Evolutionary conservation across 2,797 vertebrate genomes (phyloP), one percentile per base, ranked within the genome.

Genomic region (Numenius phaeopus): DNA sequence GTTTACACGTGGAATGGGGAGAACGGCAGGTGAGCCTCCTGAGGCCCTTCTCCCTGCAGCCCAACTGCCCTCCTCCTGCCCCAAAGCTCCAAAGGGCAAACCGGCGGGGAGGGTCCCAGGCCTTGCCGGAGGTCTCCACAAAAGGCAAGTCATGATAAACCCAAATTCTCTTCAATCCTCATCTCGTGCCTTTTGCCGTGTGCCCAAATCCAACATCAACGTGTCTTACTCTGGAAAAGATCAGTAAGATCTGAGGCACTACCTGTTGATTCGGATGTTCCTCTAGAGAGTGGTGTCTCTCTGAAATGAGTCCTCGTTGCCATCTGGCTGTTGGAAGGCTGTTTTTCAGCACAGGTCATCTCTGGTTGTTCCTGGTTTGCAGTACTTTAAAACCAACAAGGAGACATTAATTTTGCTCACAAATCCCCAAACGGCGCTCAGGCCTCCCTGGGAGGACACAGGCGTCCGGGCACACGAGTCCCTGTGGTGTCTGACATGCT

Each of bases 381-480:
- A 3, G n/a, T 12, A 3, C 19, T 49, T 59, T 27, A 47, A 42
- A 73, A 17, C 20, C 44, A 59, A 19, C 26, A 11, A 30, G 7
- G 55, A 1, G 20, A 21, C 17, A 2, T 8, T 20, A 10, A 1
- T 76, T 91, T 76, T 57, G 14, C n/a, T 18, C 10, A 49, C 23
- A 49, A 49, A 23, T 50, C 15, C 39, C 50, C 23, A 42, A 42
- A 2, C 2, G 0, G 40, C 19, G 5, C 71, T 71, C 15, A 21
- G 54, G 34, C 9, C 37, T 46, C 37, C 8, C 0, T 4, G 5
- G 19, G 32, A 19, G 7, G 47, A 4, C 21, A 6, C 3, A 0
- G 34, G 11, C 44, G 10, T 14, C 26, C 1, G 0, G 34, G 2
- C 29, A 17, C 23, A 4, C 1, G 1, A 1, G 0, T 19, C n/a